These are phyloP conservation scores for Ptilonorhynchus violaceus DNA, from an alignment of 2,113 vertebrate species.

Conservation along the genomic window DNA sequence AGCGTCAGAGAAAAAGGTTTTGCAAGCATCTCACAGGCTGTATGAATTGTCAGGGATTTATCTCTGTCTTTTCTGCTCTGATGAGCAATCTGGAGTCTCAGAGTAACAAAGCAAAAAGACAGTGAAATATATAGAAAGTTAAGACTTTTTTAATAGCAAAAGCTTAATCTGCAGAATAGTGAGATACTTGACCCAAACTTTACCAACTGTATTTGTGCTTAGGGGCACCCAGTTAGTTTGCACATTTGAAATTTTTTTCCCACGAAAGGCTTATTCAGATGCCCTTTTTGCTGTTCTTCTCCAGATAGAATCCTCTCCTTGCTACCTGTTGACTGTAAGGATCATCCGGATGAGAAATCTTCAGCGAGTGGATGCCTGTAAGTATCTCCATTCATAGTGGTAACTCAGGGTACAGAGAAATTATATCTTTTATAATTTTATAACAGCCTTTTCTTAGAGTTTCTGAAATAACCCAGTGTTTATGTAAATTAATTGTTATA, in stretches of 20 bases:
- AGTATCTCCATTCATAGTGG: constrained; percentile 2
- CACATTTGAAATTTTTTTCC: neutral
- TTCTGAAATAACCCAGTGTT: neutral
- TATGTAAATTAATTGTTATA: neutral
- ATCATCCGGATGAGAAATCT: constrained; percentile 74
- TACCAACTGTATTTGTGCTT: neutral
- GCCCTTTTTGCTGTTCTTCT: neutral
- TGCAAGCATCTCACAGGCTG: neutral
- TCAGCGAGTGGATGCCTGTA: constrained; percentile 64
- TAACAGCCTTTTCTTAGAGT: neutral
- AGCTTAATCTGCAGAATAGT: neutral
- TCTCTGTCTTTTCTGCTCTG: neutral
- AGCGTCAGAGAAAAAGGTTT: neutral
- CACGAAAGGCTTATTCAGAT: neutral
- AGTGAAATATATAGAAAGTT: neutral
- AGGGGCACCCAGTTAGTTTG: neutral
- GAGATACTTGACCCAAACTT: neutral
- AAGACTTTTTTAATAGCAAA: neutral
- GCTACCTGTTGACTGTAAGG: constrained; percentile 67
- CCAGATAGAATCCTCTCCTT: constrained; percentile 64
- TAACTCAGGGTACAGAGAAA: neutral
- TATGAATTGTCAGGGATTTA: neutral
- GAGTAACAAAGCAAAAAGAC: neutral
- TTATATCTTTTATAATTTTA: neutral
- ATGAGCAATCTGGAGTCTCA: neutral